phyloP scores from a whole-genome alignment of 2,113 vertebrate species.

The Coptodon rendalli region DNA sequence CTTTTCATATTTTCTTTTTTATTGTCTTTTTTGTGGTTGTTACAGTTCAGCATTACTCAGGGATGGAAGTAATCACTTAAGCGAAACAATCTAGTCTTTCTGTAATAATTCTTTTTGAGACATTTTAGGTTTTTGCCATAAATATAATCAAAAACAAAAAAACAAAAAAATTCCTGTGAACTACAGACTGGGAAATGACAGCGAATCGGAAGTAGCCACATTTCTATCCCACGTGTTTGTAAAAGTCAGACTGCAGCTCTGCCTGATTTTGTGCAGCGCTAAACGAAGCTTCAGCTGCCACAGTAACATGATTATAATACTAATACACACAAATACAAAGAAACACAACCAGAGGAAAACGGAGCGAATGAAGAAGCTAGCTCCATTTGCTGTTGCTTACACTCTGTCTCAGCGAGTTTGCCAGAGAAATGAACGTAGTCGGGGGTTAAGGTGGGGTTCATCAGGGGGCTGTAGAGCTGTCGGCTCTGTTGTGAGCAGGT shows the following conservation, averaged over 20 bases:
- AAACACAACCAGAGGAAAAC: background rate
- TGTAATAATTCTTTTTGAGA: background rate
- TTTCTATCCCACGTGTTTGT: background rate
- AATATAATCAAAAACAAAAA: background rate
- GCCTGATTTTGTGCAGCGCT: background rate
- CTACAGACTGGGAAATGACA: background rate
- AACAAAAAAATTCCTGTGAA: background rate
- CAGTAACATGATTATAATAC: rapidly evolving
- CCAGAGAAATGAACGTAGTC: background rate
- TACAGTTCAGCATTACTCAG: background rate
- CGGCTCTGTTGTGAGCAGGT: background rate
- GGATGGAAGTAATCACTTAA: background rate
- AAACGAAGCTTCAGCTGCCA: background rate
- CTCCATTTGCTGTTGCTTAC: background rate
- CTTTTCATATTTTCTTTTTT: background rate
- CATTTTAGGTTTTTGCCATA: background rate
- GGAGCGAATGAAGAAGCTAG: background rate
- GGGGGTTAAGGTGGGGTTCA: background rate
- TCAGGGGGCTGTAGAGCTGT: background rate
- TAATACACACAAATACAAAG: background rate
- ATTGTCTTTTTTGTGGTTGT: background rate
- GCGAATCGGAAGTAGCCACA: background rate
- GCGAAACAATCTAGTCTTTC: background rate
- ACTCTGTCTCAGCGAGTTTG: background rate
- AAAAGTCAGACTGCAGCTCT: background rate